These are phyloP conservation scores for Pontoporia blainvillei DNA, from an alignment of 2,113 vertebrate species.

Conservation along the genomic window DNA sequence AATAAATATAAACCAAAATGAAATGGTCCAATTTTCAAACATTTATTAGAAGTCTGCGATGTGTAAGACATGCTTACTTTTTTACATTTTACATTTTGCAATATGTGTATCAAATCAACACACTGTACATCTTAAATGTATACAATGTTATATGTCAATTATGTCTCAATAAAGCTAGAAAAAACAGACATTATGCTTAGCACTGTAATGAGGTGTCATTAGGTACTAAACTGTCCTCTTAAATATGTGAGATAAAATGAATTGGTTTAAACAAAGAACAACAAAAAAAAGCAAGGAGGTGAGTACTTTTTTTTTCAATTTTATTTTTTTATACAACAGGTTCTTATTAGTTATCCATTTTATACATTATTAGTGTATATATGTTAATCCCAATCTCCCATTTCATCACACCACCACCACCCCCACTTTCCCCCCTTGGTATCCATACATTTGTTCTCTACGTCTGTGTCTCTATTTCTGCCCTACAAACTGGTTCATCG, in stretches of 20 bases:
- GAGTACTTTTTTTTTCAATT: neutral
- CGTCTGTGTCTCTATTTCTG: no score
- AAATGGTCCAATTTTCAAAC: conserved; percentile 38
- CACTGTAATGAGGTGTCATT: neutral
- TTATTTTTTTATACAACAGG: no score
- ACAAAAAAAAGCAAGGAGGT: neutral
- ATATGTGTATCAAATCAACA: neutral
- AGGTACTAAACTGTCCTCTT: neutral
- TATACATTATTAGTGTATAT: no score
- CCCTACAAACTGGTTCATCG: no score
- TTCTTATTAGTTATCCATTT: no score
- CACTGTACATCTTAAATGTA: neutral
- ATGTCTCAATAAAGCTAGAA: neutral
- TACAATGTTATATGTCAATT: neutral
- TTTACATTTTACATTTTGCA: neutral
- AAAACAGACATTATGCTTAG: neutral
- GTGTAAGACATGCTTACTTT: neutral
- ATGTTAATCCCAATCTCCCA: no score
- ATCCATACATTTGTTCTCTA: no score
- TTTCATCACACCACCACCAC: no score
- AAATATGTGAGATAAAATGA: conserved; percentile 25
- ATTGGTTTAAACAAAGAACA: conserved; percentile 16
- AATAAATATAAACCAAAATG: conserved; percentile 11
- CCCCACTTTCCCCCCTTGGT: no score
- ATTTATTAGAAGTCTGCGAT: neutral